Evolutionary conservation across 2,888 invertebrate genomes (phyloP), one percentile per base, ranked within the genome.

Genomic region (Polymixis lichenea): DNA sequence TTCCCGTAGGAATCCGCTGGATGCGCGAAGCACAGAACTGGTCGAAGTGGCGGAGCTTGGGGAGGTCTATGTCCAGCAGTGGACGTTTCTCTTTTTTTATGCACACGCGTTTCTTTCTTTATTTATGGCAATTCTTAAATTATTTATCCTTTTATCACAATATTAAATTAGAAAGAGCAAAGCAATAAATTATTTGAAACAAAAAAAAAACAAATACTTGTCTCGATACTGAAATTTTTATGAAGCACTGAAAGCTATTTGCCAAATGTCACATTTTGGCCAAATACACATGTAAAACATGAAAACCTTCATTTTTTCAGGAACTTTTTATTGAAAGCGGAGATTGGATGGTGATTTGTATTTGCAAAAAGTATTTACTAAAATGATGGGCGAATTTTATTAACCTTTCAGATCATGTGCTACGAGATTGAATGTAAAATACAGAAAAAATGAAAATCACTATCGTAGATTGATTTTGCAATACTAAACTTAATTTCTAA

Each of bases 401-500:
- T 38, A n/a, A 25, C 8, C 13, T 49, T 62, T 46, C 9, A 9
- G 25, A 68, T 46, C 60, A 43, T 46, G 19, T 51, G 38, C 60
- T 32, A 46, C 7, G 28, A 65, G 51, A 66, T 66, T 69, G 46
- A 8, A 71, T 76, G 61, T 17, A 51, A 85, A 64, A 60, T 65
- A 75, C 28, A 46, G 64, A 17, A 28, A n/a, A 55, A 56, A 56
- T 60, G 19, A 28, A 55, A 60, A 60, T 60, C 17, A 60, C 49
- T 82, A 75, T 71, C 32, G 11, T 19, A 71, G 53, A 82, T 82
- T 82, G 51, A 68, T 60, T 82, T 82, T 76, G 3, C 32, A 28
- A 32, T 60, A 38, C 9, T 65, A 58, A 62, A 62, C n/a, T 28
- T 43, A 53, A 1, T 15, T 53, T 61, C 43, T 76, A 19, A 67